These are phyloP conservation scores for Lathronympha strigana DNA, from an alignment of 2,888 invertebrate genomes.

Conservation along the genomic window DNA sequence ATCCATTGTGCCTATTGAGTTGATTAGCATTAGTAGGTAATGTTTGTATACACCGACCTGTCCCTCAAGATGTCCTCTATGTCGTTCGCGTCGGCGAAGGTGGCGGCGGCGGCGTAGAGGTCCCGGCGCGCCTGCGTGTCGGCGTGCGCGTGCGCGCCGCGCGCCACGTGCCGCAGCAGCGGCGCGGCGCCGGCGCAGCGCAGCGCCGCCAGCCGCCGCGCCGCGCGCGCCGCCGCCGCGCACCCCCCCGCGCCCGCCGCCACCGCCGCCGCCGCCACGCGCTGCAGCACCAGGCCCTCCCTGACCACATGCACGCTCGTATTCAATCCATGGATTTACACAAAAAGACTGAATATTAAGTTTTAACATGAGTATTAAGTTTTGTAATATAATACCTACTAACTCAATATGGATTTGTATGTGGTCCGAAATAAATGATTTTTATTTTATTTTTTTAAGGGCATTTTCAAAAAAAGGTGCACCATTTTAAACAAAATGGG, in stretches of 20 bases:
- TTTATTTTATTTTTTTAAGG: too few species aligned
- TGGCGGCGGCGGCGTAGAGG: constrained; percentile 63
- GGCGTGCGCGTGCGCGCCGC: constrained; percentile 57
- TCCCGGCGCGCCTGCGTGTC: constrained; percentile 55
- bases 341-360: too few species aligned
- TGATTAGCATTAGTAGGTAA: too few species aligned
- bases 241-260: constrained; percentile 52
- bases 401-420: too few species aligned
- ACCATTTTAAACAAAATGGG: too few species aligned
- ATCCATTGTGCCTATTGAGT: too few species aligned
- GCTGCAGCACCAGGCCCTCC: constrained; percentile 64
- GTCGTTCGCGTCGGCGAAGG: constrained; percentile 47
- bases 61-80: constrained; percentile 56
- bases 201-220: constrained; percentile 60
- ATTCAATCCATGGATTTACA: too few species aligned
- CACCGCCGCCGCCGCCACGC: constrained; percentile 55
- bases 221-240: constrained; percentile 54
- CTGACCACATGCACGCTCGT: constrained; percentile 47
- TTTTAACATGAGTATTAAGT: too few species aligned
- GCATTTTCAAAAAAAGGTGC: too few species aligned
- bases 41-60: too few species aligned
- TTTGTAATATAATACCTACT: too few species aligned
- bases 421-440: too few species aligned
- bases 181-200: constrained; percentile 54
- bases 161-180: constrained; percentile 55